These are phyloP conservation scores for Amphiprion percula DNA, from an alignment of 2,113 vertebrate genomes.

Conservation along the genomic window DNA sequence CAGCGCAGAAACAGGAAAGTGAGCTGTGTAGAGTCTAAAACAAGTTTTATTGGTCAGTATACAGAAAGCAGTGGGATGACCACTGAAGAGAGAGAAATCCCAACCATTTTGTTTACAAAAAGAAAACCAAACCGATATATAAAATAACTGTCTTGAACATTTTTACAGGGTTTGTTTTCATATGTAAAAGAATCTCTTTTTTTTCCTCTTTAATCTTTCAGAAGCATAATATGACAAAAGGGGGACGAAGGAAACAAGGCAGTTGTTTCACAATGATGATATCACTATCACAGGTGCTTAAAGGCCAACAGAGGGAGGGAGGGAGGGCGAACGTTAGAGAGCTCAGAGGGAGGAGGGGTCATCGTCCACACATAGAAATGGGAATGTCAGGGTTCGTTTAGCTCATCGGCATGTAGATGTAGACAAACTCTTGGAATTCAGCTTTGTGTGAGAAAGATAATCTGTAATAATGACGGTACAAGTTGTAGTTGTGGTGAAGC, in stretches of 20 bases:
- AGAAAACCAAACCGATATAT: constrained; percentile 79
- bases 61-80: constrained; percentile 92
- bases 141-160: constrained; percentile 83
- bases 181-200: constrained; percentile 81
- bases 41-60: constrained; percentile 96
- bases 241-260: constrained; percentile 67
- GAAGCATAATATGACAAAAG: constrained; percentile 73
- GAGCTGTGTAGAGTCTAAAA: constrained; percentile 87
- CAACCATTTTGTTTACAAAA: constrained; percentile 83
- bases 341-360: constrained; percentile 17
- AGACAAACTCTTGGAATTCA: background rate
- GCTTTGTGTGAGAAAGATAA: constrained; percentile 1
- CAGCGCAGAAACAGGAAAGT: constrained; percentile 3
- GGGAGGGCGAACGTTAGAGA: constrained; percentile 18
- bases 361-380: constrained; percentile 1
- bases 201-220: constrained; percentile 64
- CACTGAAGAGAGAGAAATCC: constrained; percentile 86
- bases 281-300: constrained; percentile 78
- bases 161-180: constrained; percentile 82
- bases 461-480: background rate
- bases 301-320: constrained; percentile 63
- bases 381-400: background rate
- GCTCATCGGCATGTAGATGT: background rate
- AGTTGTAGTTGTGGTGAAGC: constrained; percentile 5
- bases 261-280: constrained; percentile 80